Percentiles rank a stretch among this genome's conserved stretches.
These are phyloP conservation scores for Chloebia gouldiae DNA, from an alignment of 2,113 vertebrate genomes.

Conservation along the genomic window DNA sequence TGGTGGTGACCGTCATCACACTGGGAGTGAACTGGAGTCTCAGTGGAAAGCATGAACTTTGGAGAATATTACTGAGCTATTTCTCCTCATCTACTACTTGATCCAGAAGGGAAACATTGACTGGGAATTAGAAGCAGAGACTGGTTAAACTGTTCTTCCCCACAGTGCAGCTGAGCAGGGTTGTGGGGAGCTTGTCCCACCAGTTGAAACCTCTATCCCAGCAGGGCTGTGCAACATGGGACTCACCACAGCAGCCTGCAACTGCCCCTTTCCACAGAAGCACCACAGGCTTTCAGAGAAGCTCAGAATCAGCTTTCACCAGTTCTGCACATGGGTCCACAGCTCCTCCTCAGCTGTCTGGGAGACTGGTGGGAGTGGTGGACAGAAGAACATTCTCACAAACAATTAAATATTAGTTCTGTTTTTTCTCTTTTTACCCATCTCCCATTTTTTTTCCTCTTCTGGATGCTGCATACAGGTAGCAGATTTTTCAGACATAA, in stretches of 20 bases:
- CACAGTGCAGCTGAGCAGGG: neutral
- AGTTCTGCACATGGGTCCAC: neutral
- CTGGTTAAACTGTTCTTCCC: neutral
- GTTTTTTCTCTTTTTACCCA: neutral
- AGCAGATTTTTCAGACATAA: neutral
- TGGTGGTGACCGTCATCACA: rapidly evolving
- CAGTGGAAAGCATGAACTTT: neutral
- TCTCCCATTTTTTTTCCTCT: neutral
- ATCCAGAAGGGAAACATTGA: neutral
- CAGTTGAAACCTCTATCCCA: neutral
- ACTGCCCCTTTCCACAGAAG: rapidly evolving
- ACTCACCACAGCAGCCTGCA: neutral
- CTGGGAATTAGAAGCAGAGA: neutral
- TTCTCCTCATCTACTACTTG: neutral
- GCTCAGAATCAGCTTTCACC: neutral
- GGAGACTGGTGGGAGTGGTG: neutral
- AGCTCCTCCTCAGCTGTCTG: neutral
- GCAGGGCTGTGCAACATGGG: neutral
- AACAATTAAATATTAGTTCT: neutral
- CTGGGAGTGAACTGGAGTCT: neutral
- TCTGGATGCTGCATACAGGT: neutral
- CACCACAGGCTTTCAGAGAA: neutral
- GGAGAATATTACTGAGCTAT: neutral
- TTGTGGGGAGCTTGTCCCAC: neutral
- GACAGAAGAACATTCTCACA: neutral